Percentiles rank a stretch among this genome's conserved stretches.
phyloP scores from a whole-genome alignment of 2,888 invertebrate species.

The Artemia sp. region DNA sequence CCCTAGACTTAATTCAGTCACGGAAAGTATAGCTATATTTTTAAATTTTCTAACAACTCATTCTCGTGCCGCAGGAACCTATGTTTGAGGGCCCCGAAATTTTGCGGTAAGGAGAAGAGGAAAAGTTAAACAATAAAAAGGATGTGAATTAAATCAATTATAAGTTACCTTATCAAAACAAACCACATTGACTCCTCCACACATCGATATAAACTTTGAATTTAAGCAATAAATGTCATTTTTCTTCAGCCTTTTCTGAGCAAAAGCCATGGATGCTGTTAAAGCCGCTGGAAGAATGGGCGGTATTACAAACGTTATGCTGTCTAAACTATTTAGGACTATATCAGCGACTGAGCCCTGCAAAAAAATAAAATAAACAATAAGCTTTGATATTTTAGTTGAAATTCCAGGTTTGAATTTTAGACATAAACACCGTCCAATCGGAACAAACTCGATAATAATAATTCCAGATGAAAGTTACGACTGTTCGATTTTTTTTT shows the following conservation, averaged over 20 bases:
- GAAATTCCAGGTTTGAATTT: neutral
- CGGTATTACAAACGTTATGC: conserved; percentile 30
- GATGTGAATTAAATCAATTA: too few relatives aligned
- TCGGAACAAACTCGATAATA: neutral
- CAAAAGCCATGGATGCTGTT: conserved; percentile 29
- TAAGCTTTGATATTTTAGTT: conserved; percentile 7
- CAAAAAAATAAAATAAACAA: conserved; percentile 17
- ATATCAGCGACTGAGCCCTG: conserved; percentile 27
- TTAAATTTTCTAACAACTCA: too few relatives aligned
- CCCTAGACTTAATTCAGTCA: too few relatives aligned
- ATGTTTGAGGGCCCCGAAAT: too few relatives aligned
- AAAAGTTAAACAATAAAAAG: too few relatives aligned
- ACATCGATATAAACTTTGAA: conserved; percentile 29
- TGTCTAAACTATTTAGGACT: conserved; percentile 29
- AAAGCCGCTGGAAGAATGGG: conserved; percentile 30
- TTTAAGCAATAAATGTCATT: conserved; percentile 29
- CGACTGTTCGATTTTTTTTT: neutral
- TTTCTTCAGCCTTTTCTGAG: conserved; percentile 29
- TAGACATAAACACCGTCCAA: neutral
- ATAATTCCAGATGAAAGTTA: neutral
- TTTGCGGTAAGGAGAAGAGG: too few relatives aligned
- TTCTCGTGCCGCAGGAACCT: too few relatives aligned
- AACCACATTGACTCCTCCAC: conserved; percentile 29
- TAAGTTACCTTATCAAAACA: conserved; percentile 30
- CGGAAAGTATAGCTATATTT: too few relatives aligned